These are phyloP conservation scores for Phymanthus crucifer DNA, from an alignment of 92 coral and sea anemone genomes.

Conservation along the genomic window DNA sequence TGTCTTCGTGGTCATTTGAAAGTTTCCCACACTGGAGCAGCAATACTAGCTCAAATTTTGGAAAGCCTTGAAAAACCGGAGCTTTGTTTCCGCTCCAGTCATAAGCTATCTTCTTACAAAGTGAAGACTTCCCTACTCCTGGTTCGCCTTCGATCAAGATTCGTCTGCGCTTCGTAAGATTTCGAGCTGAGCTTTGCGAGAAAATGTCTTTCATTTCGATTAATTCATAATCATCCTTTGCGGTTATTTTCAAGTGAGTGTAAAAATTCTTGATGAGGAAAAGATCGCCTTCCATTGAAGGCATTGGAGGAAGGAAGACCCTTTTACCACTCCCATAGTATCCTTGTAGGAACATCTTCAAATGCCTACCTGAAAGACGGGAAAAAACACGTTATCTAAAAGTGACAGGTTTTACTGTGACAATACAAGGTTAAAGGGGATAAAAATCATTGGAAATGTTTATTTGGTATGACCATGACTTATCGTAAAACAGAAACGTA, in stretches of 20 bases:
- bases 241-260: neutral
- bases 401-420: no score
- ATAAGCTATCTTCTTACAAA: neutral
- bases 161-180: neutral
- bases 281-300: neutral
- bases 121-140: slow-evolving; percentile 4
- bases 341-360: neutral
- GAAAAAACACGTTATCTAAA: neutral
- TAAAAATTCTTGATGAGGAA: neutral
- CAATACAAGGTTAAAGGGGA: no score
- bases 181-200: neutral
- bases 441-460: neutral
- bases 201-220: neutral
- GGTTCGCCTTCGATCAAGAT: neutral
- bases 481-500: no score
- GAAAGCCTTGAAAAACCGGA: neutral
- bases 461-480: no score
- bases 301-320: neutral
- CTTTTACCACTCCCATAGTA: neutral
- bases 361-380: neutral
- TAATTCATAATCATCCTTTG: neutral
- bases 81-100: neutral
- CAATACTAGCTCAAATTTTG: neutral
- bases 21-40: neutral
- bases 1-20: neutral